Evolutionary conservation across 2,888 invertebrate species (phyloP), one percentile per base, ranked within the genome.

Genomic region (Parnassius glacialis): DNA sequence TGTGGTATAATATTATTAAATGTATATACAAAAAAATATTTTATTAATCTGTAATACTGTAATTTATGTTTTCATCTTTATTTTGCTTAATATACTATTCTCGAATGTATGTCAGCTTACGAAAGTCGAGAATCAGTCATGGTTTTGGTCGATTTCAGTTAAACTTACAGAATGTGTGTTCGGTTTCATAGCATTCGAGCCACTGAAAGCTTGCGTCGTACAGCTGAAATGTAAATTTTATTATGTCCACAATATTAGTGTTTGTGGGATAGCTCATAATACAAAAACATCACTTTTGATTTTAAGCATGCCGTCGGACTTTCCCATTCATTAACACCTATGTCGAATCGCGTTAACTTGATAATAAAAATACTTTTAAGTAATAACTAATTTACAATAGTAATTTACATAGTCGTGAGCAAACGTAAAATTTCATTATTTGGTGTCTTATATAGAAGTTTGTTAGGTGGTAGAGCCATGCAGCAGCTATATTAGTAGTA

Each of bases 131-230:
- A 52, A 0, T 16, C 11, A 42, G 20, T 54, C n/a, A 50, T 43
- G 34, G 11, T 51, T 51, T 47, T 47, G 20, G 42, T 52, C 9
- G 20, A 9, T 47, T 34, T 47, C 42, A 25, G 52, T 25, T 44
- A 47, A 47, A 16, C 43, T 13, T 25, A 13, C 25, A 62, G 43
- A 57, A 54, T 71, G 70, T 73, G 74, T 72, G 75, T 69, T 67
- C 75, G 62, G 75, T 72, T 74, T 74, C 72, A 76, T 75, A 70
- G 81, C 79, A 74, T 81, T 80, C 74, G 71, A 73, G 76, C 73
- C 63, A 89, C 87, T 88, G 85, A 88, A 86, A 82, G 76, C 74
- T 75, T 71, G 70, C 70, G 50, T 10, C 70, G 74, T 71, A 74
- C 16, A 54, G 44, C 58, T 62, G 58, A 51, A 62, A 57, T 34